phyloP scores from a whole-genome alignment of 92 coral and sea anemone genomes.

The Pocillopora grandis region DNA sequence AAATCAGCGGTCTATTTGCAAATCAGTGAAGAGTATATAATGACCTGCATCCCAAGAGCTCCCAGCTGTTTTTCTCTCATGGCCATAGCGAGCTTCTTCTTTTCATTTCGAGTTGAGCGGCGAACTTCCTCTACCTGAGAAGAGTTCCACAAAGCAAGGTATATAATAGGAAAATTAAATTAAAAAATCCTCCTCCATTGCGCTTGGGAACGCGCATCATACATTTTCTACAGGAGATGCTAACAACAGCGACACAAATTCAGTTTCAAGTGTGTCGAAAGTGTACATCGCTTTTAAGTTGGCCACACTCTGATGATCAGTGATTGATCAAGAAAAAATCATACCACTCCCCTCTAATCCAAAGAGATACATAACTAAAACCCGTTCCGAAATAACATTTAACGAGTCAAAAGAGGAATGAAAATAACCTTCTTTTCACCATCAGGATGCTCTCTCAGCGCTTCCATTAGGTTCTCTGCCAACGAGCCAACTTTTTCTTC shows the following conservation, averaged over 20 bases:
- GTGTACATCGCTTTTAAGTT: no score
- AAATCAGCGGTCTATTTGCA: background rate
- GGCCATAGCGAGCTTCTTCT: conserved; percentile 97
- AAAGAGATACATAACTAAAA: no score
- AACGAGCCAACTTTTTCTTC: conserved; percentile 97
- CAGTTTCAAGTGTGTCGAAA: no score
- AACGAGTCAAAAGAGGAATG: background rate
- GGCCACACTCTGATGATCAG: no score
- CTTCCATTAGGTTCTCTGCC: conserved; percentile 95
- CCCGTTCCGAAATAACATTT: no score
- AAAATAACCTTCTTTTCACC: conserved; percentile 80
- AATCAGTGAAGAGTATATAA: background rate
- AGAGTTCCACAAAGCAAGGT: background rate
- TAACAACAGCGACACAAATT: no score
- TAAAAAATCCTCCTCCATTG: no score
- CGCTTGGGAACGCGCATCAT: no score
- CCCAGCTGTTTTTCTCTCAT: conserved; percentile 99
- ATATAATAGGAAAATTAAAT: background rate
- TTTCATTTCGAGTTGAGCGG: conserved; percentile 88
- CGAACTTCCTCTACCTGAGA: conserved; percentile 90
- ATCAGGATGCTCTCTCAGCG: conserved; percentile 86
- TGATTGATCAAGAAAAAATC: no score
- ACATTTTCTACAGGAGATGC: no score
- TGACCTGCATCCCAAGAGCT: conserved; percentile 97
- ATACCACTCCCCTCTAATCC: no score